These are phyloP conservation scores for Sardinella longiceps DNA, from an alignment of 2,797 vertebrate species.

Conservation along the genomic window DNA sequence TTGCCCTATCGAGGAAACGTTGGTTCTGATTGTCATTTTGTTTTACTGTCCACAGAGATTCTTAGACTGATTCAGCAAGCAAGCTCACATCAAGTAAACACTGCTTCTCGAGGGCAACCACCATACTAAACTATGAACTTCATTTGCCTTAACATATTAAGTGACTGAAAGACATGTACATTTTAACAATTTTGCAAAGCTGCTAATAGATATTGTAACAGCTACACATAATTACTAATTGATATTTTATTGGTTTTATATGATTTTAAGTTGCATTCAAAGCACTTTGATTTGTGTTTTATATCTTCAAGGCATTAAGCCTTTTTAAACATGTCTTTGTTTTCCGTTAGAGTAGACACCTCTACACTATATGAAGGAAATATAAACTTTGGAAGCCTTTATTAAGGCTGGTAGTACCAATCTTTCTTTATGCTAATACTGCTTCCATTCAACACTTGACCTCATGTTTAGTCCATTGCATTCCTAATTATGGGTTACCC, in stretches of 20 bases:
- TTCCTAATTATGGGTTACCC: constrained; percentile 8
- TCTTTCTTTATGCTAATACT: neutral
- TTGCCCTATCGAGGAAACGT: neutral
- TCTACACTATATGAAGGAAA: neutral
- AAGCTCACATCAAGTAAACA: constrained; percentile 3
- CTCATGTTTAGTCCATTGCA: neutral
- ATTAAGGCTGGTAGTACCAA: neutral
- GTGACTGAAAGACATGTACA: neutral
- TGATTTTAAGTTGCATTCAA: neutral
- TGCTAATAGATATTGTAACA: neutral
- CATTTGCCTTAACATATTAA: neutral
- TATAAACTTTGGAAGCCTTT: neutral
- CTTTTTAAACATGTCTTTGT: neutral
- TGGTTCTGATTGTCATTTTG: neutral
- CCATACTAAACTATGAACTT: neutral
- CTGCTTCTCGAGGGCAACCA: neutral
- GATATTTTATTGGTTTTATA: neutral
- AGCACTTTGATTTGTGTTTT: constrained; percentile 11
- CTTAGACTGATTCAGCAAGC: neutral
- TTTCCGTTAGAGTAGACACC: neutral
- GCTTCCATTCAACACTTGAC: neutral
- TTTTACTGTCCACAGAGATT: neutral
- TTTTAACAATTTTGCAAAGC: neutral
- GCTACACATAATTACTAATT: neutral
- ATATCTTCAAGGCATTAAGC: neutral